Evolutionary conservation across 2,797 vertebrate species (phyloP).

Genomic region (Cynopterus sphinx): DNA sequence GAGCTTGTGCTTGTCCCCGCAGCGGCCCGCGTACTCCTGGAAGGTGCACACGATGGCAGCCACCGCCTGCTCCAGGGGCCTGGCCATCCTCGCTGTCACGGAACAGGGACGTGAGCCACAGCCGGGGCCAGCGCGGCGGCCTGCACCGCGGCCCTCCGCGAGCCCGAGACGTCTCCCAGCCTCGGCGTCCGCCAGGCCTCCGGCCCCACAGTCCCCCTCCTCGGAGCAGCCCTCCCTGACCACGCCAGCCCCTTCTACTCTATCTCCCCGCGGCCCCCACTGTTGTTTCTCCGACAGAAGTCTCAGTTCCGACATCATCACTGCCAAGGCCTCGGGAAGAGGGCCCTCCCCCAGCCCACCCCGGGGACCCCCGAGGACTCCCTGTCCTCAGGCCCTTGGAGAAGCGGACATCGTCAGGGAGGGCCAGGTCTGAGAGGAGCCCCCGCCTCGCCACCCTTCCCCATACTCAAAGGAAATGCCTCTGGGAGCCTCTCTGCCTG

Average conservation of each 20-base stretch:
- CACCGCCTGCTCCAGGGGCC: slow-evolving; percentile 65
- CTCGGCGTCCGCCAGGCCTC: background rate
- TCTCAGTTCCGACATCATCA: background rate
- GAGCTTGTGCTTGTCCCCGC: slow-evolving; percentile 78
- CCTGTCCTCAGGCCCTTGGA: background rate
- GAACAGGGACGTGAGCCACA: background rate
- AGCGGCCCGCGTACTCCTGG: slow-evolving; percentile 74
- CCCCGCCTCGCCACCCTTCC: background rate
- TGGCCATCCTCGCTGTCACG: slow-evolving; percentile 66
- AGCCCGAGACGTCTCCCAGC: background rate
- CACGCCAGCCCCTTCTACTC: background rate
- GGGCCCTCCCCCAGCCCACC: too few relatives aligned
- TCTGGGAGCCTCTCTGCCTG: background rate
- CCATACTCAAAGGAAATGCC: background rate
- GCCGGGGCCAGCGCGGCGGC: background rate
- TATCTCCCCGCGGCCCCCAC: accelerated
- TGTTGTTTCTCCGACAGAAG: too few relatives aligned
- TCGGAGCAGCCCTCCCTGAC: background rate
- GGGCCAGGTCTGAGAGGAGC: background rate
- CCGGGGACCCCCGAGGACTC: background rate
- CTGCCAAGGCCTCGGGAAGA: background rate
- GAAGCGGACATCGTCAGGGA: background rate
- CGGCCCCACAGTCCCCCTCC: background rate
- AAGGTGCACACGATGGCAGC: slow-evolving; percentile 73
- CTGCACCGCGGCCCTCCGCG: background rate